These are phyloP conservation scores for Diploscapter pachys DNA, from an alignment of 1,140 invertebrate species.

Conservation along the genomic window DNA sequence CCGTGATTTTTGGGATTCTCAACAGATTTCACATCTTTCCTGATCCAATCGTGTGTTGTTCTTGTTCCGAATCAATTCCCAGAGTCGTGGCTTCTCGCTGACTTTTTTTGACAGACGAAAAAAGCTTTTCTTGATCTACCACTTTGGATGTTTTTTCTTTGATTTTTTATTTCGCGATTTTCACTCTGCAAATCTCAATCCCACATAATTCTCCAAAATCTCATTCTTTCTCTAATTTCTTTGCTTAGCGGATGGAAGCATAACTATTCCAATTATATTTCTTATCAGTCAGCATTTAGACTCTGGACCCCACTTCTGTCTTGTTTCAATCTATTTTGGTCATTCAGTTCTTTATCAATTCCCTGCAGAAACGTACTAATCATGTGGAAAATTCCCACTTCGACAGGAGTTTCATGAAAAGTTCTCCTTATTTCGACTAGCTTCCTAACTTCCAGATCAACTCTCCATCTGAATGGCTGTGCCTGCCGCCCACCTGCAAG, in stretches of 20 bases:
- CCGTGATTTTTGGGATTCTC: background rate
- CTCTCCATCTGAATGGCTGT: background rate
- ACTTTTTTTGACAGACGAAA: background rate
- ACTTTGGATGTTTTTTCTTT: background rate
- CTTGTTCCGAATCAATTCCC: background rate
- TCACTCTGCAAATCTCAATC: background rate
- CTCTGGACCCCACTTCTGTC: background rate
- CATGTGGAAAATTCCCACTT: background rate
- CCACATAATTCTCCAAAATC: no score
- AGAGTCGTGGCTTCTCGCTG: background rate
- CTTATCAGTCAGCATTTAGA: background rate
- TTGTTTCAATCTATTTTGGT: conserved; percentile 16
- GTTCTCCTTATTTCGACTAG: background rate
- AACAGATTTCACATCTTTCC: background rate
- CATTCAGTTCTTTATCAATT: no score
- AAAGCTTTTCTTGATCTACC: background rate
- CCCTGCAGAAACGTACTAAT: no score
- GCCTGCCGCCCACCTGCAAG: background rate
- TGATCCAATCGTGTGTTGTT: background rate
- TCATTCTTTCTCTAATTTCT: no score
- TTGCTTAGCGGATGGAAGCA: background rate
- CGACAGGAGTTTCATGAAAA: background rate
- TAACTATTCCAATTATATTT: conserved; percentile 1
- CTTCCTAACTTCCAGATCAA: background rate
- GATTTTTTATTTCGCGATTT: background rate